phyloP scores from a whole-genome alignment of 2,888 invertebrate genomes.

The Apodemia mormo region DNA sequence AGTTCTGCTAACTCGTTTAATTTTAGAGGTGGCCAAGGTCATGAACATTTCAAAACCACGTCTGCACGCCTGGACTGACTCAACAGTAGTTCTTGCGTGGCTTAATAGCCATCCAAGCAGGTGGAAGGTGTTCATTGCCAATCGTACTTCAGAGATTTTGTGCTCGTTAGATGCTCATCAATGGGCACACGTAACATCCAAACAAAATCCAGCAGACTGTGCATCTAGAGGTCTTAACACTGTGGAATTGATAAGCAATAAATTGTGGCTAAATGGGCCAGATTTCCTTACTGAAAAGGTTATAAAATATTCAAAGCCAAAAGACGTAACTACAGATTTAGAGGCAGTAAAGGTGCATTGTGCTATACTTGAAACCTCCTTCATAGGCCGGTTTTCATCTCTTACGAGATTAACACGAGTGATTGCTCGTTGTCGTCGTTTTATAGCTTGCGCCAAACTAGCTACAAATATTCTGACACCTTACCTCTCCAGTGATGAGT shows the following conservation, averaged over 20 bases:
- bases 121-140: conserved; percentile 37
- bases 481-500: neutral
- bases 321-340: too few species aligned
- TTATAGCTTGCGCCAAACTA: neutral
- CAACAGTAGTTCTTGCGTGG: conserved; percentile 25
- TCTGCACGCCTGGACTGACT: conserved; percentile 27
- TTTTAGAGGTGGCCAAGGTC: conserved; percentile 22
- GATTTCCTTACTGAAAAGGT: too few species aligned
- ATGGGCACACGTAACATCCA: conserved; percentile 30
- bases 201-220: conserved; percentile 41
- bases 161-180: conserved; percentile 22
- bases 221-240: conserved; percentile 3
- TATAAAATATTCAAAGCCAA: too few species aligned
- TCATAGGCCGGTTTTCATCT: neutral
- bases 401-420: neutral
- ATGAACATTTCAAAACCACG: conserved; percentile 19
- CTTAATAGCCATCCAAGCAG: conserved; percentile 21
- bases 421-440: neutral
- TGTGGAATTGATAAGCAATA: too few species aligned
- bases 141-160: conserved; percentile 36
- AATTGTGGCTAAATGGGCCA: too few species aligned
- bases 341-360: too few species aligned
- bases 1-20: neutral
- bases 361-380: neutral
- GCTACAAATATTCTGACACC: neutral